phyloP scores from a whole-genome alignment of 1,140 invertebrate species.

The Heliconius nattereri region DNA sequence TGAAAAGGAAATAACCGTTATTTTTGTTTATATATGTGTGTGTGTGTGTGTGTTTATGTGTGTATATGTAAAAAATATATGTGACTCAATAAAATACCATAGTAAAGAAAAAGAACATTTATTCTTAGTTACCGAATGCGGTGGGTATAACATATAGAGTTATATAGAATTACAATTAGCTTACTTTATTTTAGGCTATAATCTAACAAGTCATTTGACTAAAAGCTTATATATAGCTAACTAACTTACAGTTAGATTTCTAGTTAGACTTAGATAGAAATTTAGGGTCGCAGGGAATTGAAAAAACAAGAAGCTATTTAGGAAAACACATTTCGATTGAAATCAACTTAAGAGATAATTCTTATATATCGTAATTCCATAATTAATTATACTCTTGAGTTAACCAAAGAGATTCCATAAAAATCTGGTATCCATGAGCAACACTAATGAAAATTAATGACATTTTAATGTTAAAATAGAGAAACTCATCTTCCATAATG shows the following conservation, averaged over 20 bases:
- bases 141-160: conserved; percentile 19
- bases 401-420: background rate
- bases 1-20: background rate
- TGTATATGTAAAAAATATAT: conserved; percentile 18
- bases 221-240: background rate
- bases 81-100: conserved; percentile 28
- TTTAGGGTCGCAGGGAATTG: background rate
- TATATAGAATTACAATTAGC: conserved; percentile 18
- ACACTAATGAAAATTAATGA: background rate
- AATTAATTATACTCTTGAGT: background rate
- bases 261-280: background rate
- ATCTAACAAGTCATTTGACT: background rate
- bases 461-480: background rate
- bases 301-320: background rate
- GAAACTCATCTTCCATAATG: background rate
- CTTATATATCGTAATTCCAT: background rate
- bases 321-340: background rate
- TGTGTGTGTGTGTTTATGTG: background rate
- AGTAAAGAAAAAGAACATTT: conserved; percentile 21
- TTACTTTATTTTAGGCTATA: background rate
- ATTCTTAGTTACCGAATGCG: conserved; percentile 28
- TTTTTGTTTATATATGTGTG: background rate
- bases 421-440: background rate
- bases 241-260: background rate
- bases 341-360: background rate